Percentiles rank a stretch among this genome's conserved stretches.
phyloP scores from a whole-genome alignment of 2,797 vertebrate genomes.

The Alcedo quadribrachys region DNA sequence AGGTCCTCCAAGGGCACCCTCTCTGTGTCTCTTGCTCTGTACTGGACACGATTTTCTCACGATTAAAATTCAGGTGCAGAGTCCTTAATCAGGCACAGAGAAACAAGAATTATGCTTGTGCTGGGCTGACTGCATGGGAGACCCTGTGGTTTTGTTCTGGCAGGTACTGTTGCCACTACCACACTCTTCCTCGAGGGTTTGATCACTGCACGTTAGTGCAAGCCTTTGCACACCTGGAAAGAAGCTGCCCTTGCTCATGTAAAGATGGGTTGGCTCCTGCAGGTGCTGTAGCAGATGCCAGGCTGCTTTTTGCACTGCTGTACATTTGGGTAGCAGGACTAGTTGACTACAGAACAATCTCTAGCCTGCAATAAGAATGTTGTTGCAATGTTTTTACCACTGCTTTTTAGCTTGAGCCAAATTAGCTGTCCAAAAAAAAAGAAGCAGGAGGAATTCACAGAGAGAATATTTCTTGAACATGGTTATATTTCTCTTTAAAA shows the following conservation, averaged over 20 bases:
- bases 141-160: not conserved
- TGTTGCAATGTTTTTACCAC: accelerated
- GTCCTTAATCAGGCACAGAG: slow-evolving; percentile 10
- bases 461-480: not conserved
- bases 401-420: not conserved
- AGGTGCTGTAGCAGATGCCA: not conserved
- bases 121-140: slow-evolving; percentile 11
- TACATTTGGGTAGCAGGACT: not conserved
- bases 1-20: slow-evolving; percentile 40
- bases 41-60: slow-evolving; percentile 41
- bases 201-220: accelerated
- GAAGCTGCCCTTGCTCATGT: not conserved
- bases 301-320: not conserved
- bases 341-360: not conserved
- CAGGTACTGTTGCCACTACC: not conserved
- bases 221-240: not conserved
- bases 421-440: not conserved
- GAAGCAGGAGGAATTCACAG: not conserved
- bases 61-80: slow-evolving; percentile 10
- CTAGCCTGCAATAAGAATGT: not conserved
- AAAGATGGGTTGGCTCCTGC: not conserved
- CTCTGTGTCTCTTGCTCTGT: slow-evolving; percentile 11
- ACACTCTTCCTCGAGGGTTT: not conserved
- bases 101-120: not conserved
- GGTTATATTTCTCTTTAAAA: not conserved